Conservation (phyloP, 1,140 invertebrate species). For the Apis cerana region DNA sequence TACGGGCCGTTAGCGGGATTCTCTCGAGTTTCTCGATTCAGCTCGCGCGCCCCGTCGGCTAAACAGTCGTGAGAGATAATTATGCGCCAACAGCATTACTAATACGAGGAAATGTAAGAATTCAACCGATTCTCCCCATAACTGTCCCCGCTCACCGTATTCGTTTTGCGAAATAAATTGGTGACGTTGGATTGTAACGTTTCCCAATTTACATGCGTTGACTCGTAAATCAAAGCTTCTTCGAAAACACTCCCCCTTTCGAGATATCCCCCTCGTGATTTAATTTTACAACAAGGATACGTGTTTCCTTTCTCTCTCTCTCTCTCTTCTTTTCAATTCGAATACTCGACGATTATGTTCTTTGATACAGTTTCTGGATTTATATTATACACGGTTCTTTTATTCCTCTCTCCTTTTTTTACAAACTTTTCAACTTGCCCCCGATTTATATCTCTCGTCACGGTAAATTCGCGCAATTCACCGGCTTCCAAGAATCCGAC, state of each 20-base stretch:
- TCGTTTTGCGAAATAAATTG: background rate
- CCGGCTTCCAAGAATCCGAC: too few species aligned
- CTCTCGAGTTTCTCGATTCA: slow-evolving; percentile 17
- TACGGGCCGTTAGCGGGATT: slow-evolving; percentile 34
- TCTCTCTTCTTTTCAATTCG: too few species aligned
- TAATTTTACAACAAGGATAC: background rate
- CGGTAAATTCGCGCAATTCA: too few species aligned
- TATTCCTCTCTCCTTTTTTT: too few species aligned
- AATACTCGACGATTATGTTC: too few species aligned
- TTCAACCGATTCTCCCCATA: background rate
- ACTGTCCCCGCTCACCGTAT: background rate
- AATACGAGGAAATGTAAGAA: slow-evolving; percentile 44
- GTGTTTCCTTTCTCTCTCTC: too few species aligned
- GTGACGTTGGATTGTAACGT: background rate
- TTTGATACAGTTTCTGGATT: too few species aligned
- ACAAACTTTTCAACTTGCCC: too few species aligned
- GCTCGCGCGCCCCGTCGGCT: background rate
- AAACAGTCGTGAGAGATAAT: slow-evolving; percentile 46
- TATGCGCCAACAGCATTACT: slow-evolving; percentile 53
- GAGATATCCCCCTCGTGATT: too few species aligned
- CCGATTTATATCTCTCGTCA: too few species aligned
- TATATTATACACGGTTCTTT: too few species aligned
- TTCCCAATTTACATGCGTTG: too few species aligned
- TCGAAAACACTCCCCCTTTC: background rate
- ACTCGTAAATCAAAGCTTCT: background rate